Conservation (phyloP, 1,140 invertebrate genomes). For the Globodera ellingtonae region DNA sequence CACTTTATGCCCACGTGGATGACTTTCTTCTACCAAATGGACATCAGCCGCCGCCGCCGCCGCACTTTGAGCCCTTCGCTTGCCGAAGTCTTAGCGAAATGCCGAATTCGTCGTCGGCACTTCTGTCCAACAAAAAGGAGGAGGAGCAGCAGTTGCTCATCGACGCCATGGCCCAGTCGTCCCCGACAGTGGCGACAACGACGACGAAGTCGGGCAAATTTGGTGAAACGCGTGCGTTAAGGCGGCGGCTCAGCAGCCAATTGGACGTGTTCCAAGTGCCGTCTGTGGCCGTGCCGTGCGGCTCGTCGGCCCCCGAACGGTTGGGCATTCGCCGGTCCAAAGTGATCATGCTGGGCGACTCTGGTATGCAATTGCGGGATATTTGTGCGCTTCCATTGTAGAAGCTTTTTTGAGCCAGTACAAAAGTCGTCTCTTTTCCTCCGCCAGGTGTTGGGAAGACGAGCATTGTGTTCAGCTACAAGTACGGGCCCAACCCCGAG, state of each 20-base stretch:
- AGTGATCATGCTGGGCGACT: conserved; percentile 43
- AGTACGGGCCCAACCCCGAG: conserved; percentile 35
- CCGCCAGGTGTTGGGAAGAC: conserved; percentile 40
- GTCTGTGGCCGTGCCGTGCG: neutral
- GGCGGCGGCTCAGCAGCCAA: neutral
- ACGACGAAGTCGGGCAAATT: neutral
- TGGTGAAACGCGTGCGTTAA: neutral
- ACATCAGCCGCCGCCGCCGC: neutral
- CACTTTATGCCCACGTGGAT: too few relatives aligned
- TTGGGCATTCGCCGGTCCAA: conserved; percentile 20
- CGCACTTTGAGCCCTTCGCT: neutral
- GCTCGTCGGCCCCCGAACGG: neutral
- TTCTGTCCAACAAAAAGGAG: neutral
- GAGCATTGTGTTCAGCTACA: conserved; percentile 38
- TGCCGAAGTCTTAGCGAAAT: neutral
- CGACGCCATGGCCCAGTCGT: neutral
- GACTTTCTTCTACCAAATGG: neutral
- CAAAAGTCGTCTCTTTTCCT: too few relatives aligned
- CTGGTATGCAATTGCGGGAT: neutral
- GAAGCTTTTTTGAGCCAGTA: too few relatives aligned
- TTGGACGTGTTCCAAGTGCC: neutral
- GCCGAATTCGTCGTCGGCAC: neutral
- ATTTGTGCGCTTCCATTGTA: neutral
- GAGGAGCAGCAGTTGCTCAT: neutral
- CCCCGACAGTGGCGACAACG: neutral